Evolutionary conservation across 2,113 vertebrate species (phyloP).

Genomic region (Himantopus leucocephalus): DNA sequence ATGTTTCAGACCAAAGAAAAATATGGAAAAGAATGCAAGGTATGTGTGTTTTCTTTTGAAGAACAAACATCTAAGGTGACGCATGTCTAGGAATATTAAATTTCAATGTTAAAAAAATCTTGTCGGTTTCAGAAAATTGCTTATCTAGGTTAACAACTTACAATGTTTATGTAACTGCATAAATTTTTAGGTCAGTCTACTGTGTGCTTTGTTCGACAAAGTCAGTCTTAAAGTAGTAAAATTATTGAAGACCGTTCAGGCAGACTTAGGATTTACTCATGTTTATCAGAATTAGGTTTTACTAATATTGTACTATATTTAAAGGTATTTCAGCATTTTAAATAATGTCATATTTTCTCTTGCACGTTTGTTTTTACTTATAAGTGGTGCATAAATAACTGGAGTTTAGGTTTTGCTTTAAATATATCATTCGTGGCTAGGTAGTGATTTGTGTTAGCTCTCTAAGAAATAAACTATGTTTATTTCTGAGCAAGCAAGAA

Average conservation of each 20-base stretch:
- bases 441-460: background rate
- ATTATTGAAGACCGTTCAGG: background rate
- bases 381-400: background rate
- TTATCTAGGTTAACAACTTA: background rate
- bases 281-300: background rate
- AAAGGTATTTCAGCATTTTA: background rate
- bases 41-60: constrained; percentile 61
- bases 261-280: background rate
- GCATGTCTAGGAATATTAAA: background rate
- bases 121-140: background rate
- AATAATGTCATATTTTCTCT: background rate
- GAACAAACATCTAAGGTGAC: background rate
- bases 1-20: constrained; percentile 95
- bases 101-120: background rate
- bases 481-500: background rate
- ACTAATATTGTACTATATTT: background rate
- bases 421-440: fast-evolving
- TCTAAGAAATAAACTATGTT: fast-evolving
- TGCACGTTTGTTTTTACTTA: background rate
- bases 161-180: background rate
- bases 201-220: background rate
- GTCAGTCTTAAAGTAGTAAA: background rate
- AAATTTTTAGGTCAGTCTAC: background rate
- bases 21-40: constrained; percentile 99
- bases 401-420: background rate